These are phyloP conservation scores for Ceratitis capitata DNA, from an alignment of 1,140 invertebrate genomes.

Conservation along the genomic window DNA sequence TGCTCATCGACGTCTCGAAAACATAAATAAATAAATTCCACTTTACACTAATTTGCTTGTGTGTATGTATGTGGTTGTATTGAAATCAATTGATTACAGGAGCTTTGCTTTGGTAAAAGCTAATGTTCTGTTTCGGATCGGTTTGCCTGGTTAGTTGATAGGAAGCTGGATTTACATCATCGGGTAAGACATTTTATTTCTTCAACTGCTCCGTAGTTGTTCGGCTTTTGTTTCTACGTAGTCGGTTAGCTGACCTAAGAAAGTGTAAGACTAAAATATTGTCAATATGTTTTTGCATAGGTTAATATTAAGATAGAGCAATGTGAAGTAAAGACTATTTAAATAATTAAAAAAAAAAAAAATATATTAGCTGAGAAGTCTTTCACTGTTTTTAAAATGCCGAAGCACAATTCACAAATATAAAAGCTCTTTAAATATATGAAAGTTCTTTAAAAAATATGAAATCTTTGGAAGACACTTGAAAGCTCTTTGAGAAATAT, in stretches of 20 bases:
- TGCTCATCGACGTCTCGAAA: slow-evolving; percentile 19
- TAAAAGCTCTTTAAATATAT: too few species aligned
- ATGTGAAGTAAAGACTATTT: too few species aligned
- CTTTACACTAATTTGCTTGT: not conserved
- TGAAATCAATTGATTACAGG: not conserved
- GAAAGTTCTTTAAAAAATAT: too few species aligned
- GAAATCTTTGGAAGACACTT: too few species aligned
- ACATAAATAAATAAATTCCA: not conserved
- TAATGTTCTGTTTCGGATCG: not conserved
- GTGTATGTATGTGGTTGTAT: not conserved
- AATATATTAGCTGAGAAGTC: too few species aligned
- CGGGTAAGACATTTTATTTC: slow-evolving; percentile 15
- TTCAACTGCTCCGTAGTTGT: not conserved
- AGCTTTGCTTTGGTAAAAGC: not conserved
- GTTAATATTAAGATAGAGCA: too few species aligned
- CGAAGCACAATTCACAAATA: too few species aligned
- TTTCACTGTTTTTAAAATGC: too few species aligned
- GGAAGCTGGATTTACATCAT: slow-evolving; percentile 35
- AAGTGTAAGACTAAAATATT: too few species aligned
- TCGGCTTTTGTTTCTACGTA: not conserved
- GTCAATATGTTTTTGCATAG: too few species aligned
- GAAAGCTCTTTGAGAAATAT: too few species aligned
- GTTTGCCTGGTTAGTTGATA: not conserved
- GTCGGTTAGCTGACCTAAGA: not conserved
- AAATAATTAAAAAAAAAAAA: too few species aligned